Evolutionary conservation across 35 echinoderm and acorn worm genomes (phyloP), one percentile per base, ranked within the genome.

Genomic region (Eucidaris tribuloides): DNA sequence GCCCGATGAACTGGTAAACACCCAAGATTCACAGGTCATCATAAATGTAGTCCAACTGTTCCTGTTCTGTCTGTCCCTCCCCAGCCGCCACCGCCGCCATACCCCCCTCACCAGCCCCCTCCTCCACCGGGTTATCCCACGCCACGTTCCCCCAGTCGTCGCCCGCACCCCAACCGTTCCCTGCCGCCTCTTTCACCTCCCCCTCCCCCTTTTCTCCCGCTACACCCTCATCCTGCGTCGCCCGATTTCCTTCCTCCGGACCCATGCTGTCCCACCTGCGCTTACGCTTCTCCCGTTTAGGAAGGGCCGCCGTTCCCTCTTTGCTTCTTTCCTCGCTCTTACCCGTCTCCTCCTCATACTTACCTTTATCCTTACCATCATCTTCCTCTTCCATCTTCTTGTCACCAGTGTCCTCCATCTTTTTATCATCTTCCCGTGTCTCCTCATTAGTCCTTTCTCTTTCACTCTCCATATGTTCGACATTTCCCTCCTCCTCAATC

Each of bases 361-460:
- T 30, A 43, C 66, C 72, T 39, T 80, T 79, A 17, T 82, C 84
- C 42, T 82, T 62, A 19, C 63, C 54, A 74, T 83, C 79, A 24
- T 82, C 55, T 45, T 42, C 25, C 48, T 58, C 85, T 79, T 88
- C 59, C 24, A 15, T 74, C n/a, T n/a, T n/a, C n/a, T n/a, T n/a
- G n/a, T n/a, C n/a, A n/a, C n/a, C n/a, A n/a, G n/a, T n/a, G n/a
- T n/a, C n/a, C n/a, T n/a, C n/a, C n/a, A n/a, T n/a, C n/a, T n/a
- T n/a, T 38, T 74, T 40, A 74, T 31, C 27, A 62, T 81, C 48
- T 33, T 4, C 46, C 31, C n/a, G 18, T 19, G 24, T 76, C 28
- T 85, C 82, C 5, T 13, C 68, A 64, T 27, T 64, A 32, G 7
- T 42, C 71, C 79, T 77, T 33, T 56, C 64, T 52, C 55, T 45